phyloP scores from a whole-genome alignment of 2,888 invertebrate species.

The Watsonalla cultraria region DNA sequence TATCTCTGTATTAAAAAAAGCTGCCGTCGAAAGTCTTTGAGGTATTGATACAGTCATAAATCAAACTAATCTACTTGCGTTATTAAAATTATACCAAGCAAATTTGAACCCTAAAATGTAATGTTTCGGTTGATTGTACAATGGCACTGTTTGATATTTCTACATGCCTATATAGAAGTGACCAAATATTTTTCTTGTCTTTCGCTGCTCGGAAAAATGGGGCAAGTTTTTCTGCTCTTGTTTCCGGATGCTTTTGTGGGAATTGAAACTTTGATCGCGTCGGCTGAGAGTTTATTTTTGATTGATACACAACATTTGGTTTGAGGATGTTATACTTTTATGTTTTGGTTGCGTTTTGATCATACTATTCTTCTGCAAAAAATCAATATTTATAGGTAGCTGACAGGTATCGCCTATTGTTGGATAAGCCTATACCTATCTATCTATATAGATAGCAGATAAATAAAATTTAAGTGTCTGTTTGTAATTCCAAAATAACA shows the following conservation, averaged over 20 bases:
- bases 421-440: no score
- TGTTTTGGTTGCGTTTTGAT: no score
- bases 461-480: no score
- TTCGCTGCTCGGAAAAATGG: constrained; percentile 31
- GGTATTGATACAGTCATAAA: constrained; percentile 27
- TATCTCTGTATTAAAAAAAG: constrained; percentile 14
- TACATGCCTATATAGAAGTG: constrained; percentile 26
- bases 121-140: constrained; percentile 13
- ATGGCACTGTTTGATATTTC: constrained; percentile 8
- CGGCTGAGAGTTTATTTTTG: constrained; percentile 18
- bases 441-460: no score
- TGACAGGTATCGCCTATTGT: no score
- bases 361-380: no score
- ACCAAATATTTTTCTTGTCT: constrained; percentile 44
- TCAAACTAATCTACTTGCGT: constrained; percentile 30
- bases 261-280: constrained; percentile 14
- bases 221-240: constrained; percentile 23
- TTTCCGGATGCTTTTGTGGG: constrained; percentile 15
- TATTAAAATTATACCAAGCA: constrained; percentile 19
- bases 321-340: constrained; percentile 5
- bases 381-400: no score
- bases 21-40: constrained; percentile 19
- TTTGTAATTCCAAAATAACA: no score
- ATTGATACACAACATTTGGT: constrained; percentile 11
- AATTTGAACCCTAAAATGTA: constrained; percentile 11